Conservation (phyloP, 2,888 invertebrate species). For the Zeuzera pyrina region DNA sequence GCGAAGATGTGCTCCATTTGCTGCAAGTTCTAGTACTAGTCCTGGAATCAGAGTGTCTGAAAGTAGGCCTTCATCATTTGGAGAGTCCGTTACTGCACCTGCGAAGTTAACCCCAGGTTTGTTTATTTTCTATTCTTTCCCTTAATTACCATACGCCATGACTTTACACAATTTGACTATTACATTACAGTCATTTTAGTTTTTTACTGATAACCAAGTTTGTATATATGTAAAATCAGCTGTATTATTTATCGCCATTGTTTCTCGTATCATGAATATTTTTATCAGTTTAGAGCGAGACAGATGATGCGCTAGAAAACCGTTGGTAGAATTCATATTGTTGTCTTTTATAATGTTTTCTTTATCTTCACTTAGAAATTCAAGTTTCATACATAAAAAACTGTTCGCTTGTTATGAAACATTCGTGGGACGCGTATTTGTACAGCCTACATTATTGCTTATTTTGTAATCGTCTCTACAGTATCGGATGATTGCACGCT, state of each 20-base stretch:
- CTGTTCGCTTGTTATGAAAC: neutral
- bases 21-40: slow-evolving; percentile 71
- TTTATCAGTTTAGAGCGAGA: slow-evolving; percentile 61
- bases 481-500: slow-evolving; percentile 16
- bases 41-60: slow-evolving; percentile 67
- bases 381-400: too few species aligned
- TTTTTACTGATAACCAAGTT: slow-evolving; percentile 17
- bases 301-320: slow-evolving; percentile 40
- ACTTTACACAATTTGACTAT: neutral
- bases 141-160: slow-evolving; percentile 2
- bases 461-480: slow-evolving; percentile 11
- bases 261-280: slow-evolving; percentile 56
- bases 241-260: slow-evolving; percentile 53
- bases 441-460: slow-evolving; percentile 5
- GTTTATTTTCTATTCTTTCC: slow-evolving; percentile 42
- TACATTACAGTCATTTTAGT: slow-evolving; percentile 1
- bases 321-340: slow-evolving; percentile 40
- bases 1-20: slow-evolving; percentile 92
- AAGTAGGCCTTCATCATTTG: slow-evolving; percentile 83
- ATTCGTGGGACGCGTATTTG: neutral
- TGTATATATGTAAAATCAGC: slow-evolving; percentile 32
- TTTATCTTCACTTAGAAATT: too few species aligned
- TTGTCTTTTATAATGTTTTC: neutral
- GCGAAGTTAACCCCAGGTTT: slow-evolving; percentile 91
- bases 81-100: slow-evolving; percentile 81